Evolutionary conservation across 2,797 vertebrate genomes (phyloP), one percentile per base, ranked within the genome.

Genomic region (Argya squamiceps): DNA sequence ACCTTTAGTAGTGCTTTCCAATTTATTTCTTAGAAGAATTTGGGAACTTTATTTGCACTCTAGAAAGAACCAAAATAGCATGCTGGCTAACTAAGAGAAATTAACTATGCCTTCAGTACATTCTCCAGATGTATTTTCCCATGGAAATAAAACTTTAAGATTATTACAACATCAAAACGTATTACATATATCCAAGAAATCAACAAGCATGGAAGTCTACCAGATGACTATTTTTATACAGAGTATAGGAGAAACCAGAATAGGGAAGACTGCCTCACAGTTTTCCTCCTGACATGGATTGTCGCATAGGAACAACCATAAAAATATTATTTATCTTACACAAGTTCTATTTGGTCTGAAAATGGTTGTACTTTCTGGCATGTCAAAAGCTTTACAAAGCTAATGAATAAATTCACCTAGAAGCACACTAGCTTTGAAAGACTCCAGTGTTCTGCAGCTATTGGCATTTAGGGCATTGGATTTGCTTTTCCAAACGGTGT

Each of bases 381-480:
- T 18, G 43, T 56, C 32, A 56, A 64, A 91, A 92, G 52, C 56
- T 77, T 94, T 70, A 69, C 22, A 70, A 91, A 84, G 19, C 27
- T 93, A 93, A 93, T 85, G 62, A 96, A 85, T 68, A 93, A 91
- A 85, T 81, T 43, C 49, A 78, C 36, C 68, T 88, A 88, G 88
- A 88, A 89, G 70, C 53, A 92, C 71, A 74, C 23, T 26, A 60
- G 53, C 23, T 89, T 77, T 88, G 82, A 93, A 85, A 92, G 30
- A 50, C 78, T 89, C 64, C 60, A 81, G 55, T 79, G 55, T 88
- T 88, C 55, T 86, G 29, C 32, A 75, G 84, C 47, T 62, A 65
- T 46, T 76, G 59, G 60, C 18, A 23, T 91, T 93, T 26, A 84
- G 67, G 76, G 63, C 82, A 73, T 37, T 59, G 37, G 73, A 71